Evolutionary conservation across 2,888 invertebrate genomes (phyloP).

Genomic region (Trichogramma dendrolimi): DNA sequence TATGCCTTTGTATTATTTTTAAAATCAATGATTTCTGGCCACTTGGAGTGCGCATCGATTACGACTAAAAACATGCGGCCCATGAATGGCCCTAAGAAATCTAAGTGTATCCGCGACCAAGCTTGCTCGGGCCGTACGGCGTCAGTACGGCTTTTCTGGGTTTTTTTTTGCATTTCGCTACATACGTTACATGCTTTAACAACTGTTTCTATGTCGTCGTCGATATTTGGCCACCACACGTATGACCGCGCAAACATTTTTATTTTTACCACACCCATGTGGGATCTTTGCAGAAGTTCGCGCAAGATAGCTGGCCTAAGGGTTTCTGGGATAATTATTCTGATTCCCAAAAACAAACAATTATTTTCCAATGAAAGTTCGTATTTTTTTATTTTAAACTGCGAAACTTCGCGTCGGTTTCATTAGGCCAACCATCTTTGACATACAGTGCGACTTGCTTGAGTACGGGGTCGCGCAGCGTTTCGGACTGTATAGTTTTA

Average conservation of each 20-base stretch:
- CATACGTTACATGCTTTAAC: slow-evolving; percentile 17
- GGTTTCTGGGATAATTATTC: slow-evolving; percentile 13
- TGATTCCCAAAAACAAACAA: slow-evolving; percentile 11
- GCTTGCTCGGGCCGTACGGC: slow-evolving; percentile 23
- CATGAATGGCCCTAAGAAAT: slow-evolving; percentile 29
- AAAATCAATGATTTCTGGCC: slow-evolving; percentile 11
- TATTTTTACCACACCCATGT: slow-evolving; percentile 13
- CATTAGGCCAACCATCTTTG: too few relatives aligned
- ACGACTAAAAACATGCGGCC: slow-evolving; percentile 18
- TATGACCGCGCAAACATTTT: slow-evolving; percentile 19
- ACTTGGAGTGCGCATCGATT: slow-evolving; percentile 16
- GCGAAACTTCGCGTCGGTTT: too few relatives aligned
- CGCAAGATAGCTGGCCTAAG: too few relatives aligned
- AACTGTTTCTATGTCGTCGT: slow-evolving; percentile 16
- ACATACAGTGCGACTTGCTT: too few relatives aligned
- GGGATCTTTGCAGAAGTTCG: slow-evolving; percentile 10
- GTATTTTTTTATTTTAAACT: neutral
- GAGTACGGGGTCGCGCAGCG: too few relatives aligned
- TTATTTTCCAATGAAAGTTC: neutral
- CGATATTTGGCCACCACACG: slow-evolving; percentile 28
- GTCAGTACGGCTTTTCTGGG: slow-evolving; percentile 8
- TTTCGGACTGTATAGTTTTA: too few relatives aligned
- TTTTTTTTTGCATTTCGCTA: neutral
- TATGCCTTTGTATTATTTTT: slow-evolving; percentile 3
- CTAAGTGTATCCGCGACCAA: slow-evolving; percentile 29